Base-by-base conservation (phyloP, 2,113 vertebrate species). In the Myodes glareolus region DNA sequence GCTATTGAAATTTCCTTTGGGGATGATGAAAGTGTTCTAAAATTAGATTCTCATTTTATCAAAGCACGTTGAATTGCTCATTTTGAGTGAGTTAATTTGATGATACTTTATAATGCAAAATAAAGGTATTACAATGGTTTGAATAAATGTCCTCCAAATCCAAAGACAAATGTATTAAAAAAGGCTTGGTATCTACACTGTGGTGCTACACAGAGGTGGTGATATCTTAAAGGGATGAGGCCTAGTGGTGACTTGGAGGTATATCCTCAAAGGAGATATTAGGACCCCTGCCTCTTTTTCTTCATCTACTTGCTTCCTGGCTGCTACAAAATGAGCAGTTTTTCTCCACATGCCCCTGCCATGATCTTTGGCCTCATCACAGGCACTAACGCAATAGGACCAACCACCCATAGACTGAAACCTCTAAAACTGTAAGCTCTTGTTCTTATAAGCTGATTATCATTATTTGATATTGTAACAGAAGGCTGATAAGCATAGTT, bases 31-130 rank as follows among this genome's bases (percentile, higher is more conserved):
- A n/a, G 33, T 55, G 17, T 55, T 55, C 50, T 92, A 58, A 95
- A 82, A 67, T 76, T 76, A 65, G 90, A 94, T 85, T 87, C 58
- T 63, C 58, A 77, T 65, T 91, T 70, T 47, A 78, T 21, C 72
- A 73, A 89, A 94, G 11, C 77, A 29, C 16, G 19, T 8, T 39
- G 39, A 42, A 61, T 80, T 89, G 29, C 78, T 63, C 61, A 75
- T 42, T 84, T 84, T 42, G 81, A 63, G 25, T 84, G 58, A 5
- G 58, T 84, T 39, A 84, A 84, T 84, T 84, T 63, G 55, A 42
- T 84, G 58, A 84, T 39, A 63, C 12, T 55, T 80, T 52, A 25
- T 61, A 39, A 84, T 42, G 29, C 12, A 42, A 39, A 84, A 63
- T 63, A 63, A 84, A 31, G n/a, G 25, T 29, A 39, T 63, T 63